Percentiles rank a stretch among this genome's conserved stretches.
phyloP scores from a whole-genome alignment of 2,888 invertebrate species.

The Philonicus albiceps region DNA sequence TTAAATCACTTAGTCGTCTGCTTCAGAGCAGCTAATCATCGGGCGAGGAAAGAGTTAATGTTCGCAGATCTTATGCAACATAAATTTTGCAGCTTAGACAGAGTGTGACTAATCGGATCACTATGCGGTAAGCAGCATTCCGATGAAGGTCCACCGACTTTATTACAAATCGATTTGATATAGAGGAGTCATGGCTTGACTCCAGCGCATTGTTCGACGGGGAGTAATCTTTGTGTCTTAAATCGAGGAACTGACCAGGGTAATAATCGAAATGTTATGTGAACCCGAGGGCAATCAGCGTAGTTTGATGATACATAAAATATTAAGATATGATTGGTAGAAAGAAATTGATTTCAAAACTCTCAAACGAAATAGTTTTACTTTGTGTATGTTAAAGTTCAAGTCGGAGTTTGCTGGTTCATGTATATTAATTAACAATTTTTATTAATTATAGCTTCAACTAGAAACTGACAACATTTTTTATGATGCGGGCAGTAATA shows the following conservation, averaged over 20 bases:
- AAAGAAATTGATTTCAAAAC: not conserved
- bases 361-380: not conserved
- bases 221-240: not conserved
- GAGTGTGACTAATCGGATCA: conserved; percentile 8
- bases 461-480: not conserved
- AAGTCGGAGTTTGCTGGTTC: not conserved
- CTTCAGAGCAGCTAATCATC: not conserved
- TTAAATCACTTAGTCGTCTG: not conserved
- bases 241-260: not conserved
- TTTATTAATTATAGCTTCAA: not conserved
- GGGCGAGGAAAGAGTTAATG: not conserved
- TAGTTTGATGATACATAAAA: not conserved
- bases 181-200: not conserved
- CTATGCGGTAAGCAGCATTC: not conserved
- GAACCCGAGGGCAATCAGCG: not conserved
- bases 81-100: not conserved
- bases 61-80: not conserved
- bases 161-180: conserved; percentile 1
- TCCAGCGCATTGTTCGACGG: not conserved
- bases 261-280: not conserved
- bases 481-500: not conserved
- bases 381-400: not conserved
- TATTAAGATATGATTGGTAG: not conserved
- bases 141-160: conserved; percentile 5
- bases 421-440: not conserved